Conservation (phyloP, 2,113 vertebrate species). For the Megatriorchis doriae region DNA sequence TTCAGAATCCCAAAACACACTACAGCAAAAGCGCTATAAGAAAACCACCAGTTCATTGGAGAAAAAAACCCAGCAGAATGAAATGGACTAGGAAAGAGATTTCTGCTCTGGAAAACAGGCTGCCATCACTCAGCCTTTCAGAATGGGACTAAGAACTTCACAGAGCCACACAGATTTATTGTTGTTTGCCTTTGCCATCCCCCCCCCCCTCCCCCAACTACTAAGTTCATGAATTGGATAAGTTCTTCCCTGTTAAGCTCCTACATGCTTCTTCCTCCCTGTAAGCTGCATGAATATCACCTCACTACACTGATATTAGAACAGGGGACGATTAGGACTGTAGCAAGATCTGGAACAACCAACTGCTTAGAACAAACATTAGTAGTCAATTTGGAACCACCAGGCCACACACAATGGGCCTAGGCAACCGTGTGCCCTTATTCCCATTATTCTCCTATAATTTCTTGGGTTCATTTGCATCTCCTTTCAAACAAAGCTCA, state of each 20-base stretch:
- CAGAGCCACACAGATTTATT: neutral
- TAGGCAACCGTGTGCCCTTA: neutral
- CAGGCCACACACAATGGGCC: neutral
- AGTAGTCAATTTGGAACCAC: neutral
- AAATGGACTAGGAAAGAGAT: neutral
- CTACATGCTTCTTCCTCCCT: neutral
- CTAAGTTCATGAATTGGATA: neutral
- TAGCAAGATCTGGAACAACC: neutral
- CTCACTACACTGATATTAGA: neutral
- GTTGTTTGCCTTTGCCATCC: neutral
- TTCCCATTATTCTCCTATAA: neutral
- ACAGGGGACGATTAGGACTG: neutral
- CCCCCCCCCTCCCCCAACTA: too few relatives aligned
- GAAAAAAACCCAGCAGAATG: neutral
- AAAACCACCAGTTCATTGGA: neutral
- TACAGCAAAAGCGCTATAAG: neutral
- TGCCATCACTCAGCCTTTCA: neutral
- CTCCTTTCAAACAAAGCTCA: neutral
- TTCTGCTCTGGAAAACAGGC: neutral
- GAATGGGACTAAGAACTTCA: neutral
- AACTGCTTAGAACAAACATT: neutral
- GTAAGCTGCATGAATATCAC: neutral
- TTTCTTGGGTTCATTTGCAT: neutral
- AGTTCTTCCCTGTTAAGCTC: neutral
- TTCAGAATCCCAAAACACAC: neutral